These are phyloP conservation scores for Peromyscus maniculatus DNA, from an alignment of 2,113 vertebrate species.

Conservation along the genomic window DNA sequence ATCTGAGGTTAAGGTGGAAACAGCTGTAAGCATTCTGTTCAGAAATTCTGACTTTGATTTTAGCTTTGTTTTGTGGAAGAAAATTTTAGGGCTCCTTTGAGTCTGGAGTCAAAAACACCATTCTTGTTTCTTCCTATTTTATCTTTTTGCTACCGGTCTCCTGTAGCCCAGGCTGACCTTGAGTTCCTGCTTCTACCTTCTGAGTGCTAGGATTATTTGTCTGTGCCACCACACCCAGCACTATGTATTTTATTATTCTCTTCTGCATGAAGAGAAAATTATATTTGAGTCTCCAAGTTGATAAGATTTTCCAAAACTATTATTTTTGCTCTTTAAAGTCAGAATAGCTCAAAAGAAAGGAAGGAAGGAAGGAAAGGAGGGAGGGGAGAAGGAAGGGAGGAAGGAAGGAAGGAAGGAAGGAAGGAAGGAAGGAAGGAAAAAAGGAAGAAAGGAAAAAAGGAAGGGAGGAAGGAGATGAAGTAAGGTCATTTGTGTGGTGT, in stretches of 20 bases:
- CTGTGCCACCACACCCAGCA: too few species aligned
- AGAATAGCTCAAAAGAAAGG: neutral
- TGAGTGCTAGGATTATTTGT: neutral
- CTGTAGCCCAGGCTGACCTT: neutral
- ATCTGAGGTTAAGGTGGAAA: constrained; percentile 48
- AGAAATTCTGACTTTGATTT: constrained; percentile 43
- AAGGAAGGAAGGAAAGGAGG: neutral
- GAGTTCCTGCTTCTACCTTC: neutral
- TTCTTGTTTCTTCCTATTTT: neutral
- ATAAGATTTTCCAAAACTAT: constrained; percentile 3
- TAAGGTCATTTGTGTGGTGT: neutral
- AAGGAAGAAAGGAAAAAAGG: neutral
- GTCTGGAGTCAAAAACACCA: neutral
- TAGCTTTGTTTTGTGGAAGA: constrained; percentile 45
- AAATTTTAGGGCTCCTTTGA: neutral
- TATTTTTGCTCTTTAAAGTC: constrained; percentile 12
- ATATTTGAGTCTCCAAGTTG: neutral
- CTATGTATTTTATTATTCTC: neutral
- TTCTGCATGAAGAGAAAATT: constrained; percentile 32
- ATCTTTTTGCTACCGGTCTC: neutral
- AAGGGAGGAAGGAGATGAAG: neutral
- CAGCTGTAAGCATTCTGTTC: constrained; percentile 45
- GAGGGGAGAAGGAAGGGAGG: neutral
- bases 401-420: neutral
- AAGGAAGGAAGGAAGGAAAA: neutral